These are phyloP conservation scores for Parochlus steinenii DNA, from an alignment of 2,888 invertebrate species.

Conservation along the genomic window DNA sequence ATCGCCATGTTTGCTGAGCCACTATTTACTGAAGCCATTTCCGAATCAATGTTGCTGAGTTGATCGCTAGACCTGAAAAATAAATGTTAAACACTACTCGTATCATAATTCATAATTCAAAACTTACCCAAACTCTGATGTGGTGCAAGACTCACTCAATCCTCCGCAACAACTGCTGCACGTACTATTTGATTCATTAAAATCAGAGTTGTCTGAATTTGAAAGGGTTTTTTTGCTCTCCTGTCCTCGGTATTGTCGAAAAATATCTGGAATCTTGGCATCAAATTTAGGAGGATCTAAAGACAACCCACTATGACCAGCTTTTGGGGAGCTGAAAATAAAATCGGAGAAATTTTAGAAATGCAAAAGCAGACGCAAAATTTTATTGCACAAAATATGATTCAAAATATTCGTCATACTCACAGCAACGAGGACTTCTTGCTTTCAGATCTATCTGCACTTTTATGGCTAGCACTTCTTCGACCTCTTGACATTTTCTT, in stretches of 20 bases:
- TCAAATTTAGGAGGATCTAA: constrained; percentile 9
- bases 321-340: constrained; percentile 11
- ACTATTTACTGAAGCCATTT: no score
- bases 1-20: no score
- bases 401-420: no score
- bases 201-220: constrained; percentile 26
- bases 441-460: no score
- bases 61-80: constrained; percentile 4
- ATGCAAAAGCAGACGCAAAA: background rate
- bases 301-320: constrained; percentile 16
- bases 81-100: constrained; percentile 7
- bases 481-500: constrained; percentile 7
- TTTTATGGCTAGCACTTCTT: no score
- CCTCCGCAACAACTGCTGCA: constrained; percentile 29
- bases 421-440: constrained; percentile 8
- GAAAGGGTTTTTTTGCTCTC: constrained; percentile 26
- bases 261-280: constrained; percentile 32
- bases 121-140: constrained; percentile 10
- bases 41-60: constrained; percentile 7
- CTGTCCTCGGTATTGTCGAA: constrained; percentile 35
- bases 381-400: background rate
- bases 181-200: constrained; percentile 25
- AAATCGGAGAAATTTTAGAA: background rate
- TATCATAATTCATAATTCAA: no score
- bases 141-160: constrained; percentile 19